Evolutionary conservation across 2,888 invertebrate genomes (phyloP).

Genomic region (Chironomus riparius): DNA sequence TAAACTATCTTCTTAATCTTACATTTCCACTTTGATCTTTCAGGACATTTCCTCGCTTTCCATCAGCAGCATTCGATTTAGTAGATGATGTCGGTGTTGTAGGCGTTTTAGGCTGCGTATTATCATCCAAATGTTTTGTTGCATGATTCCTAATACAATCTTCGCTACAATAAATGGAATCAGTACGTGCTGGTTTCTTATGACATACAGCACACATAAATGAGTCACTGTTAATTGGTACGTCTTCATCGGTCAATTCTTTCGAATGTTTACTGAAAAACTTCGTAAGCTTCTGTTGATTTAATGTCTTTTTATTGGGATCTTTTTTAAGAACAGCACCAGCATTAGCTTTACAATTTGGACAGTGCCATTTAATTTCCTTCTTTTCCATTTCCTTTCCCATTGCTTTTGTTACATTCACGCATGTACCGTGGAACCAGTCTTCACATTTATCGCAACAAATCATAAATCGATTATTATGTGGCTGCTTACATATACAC

Average conservation of each 20-base stretch:
- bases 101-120: slow-evolving; percentile 33
- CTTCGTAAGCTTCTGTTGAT: slow-evolving; percentile 21
- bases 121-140: slow-evolving; percentile 46
- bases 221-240: not conserved
- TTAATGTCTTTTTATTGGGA: slow-evolving; percentile 17
- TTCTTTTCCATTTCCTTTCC: slow-evolving; percentile 86
- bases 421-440: slow-evolving; percentile 98
- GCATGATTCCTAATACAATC: slow-evolving; percentile 79
- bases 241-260: slow-evolving; percentile 14
- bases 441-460: slow-evolving; percentile 93
- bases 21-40: slow-evolving; percentile 23
- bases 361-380: slow-evolving; percentile 82
- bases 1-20: not conserved
- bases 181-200: slow-evolving; percentile 58
- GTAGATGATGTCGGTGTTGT: slow-evolving; percentile 16
- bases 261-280: slow-evolving; percentile 21
- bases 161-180: slow-evolving; percentile 83
- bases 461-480: slow-evolving; percentile 95
- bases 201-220: slow-evolving; percentile 66
- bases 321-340: not conserved
- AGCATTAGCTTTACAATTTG: slow-evolving; percentile 52
- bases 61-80: not conserved
- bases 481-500: slow-evolving; percentile 93
- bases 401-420: slow-evolving; percentile 84
- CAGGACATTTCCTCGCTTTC: slow-evolving; percentile 16